These are phyloP conservation scores for Drosophila paramelanica DNA, from an alignment of 2,888 invertebrate species.

Conservation along the genomic window DNA sequence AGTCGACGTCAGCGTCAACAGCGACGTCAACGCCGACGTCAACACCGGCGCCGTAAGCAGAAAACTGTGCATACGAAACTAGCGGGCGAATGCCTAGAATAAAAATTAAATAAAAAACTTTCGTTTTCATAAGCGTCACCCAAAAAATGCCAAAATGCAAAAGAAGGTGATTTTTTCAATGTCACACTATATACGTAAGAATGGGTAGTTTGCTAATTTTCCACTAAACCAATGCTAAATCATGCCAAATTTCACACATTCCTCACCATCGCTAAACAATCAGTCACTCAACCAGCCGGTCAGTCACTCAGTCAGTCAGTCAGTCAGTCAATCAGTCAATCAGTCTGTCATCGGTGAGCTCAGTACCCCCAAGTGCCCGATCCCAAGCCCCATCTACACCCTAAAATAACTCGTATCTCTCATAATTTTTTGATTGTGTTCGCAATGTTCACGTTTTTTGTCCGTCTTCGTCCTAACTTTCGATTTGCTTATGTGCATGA, in stretches of 20 bases:
- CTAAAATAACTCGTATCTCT: conserved; percentile 18
- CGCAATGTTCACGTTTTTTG: conserved; percentile 12
- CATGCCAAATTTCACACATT: conserved; percentile 28
- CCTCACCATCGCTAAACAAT: conserved; percentile 5
- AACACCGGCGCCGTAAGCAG: background rate
- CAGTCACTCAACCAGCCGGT: conserved; percentile 36
- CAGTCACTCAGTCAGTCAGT: conserved; percentile 45
- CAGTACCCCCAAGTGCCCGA: conserved; percentile 9
- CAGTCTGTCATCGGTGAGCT: conserved; percentile 32
- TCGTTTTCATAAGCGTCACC: conserved; percentile 34
- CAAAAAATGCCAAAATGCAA: conserved; percentile 16
- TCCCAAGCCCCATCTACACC: conserved; percentile 4
- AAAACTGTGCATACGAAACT: conserved; percentile 5
- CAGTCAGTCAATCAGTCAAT: conserved; percentile 18
- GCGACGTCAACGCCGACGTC: background rate
- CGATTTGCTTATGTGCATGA: conserved; percentile 47
- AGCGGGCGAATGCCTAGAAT: conserved; percentile 14
- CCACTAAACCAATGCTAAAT: conserved; percentile 41
- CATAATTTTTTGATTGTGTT: conserved; percentile 47
- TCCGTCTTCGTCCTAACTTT: conserved; percentile 12
- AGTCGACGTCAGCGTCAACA: background rate
- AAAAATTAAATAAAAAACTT: conserved; percentile 32
- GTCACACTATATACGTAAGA: conserved; percentile 23
- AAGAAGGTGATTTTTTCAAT: conserved; percentile 41
- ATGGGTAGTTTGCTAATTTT: conserved; percentile 34